Base-by-base conservation (phyloP, 2,888 invertebrate species). In the Sycophila texana region DNA sequence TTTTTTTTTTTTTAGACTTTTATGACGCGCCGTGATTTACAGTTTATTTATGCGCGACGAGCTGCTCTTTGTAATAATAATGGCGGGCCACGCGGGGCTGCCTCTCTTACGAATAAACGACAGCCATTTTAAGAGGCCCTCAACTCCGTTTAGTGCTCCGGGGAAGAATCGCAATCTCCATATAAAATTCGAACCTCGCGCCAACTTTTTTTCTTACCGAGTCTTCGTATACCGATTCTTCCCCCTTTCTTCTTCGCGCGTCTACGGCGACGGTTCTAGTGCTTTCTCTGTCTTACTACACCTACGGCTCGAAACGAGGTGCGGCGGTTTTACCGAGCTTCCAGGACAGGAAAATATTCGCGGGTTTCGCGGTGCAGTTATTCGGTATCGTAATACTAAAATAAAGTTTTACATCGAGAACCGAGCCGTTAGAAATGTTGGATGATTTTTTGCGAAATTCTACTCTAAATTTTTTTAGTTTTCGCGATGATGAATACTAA, bases 61-160 rank as follows among this genome's bases (percentile, higher is more conserved):
- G 84, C 87, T 86, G 84, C 85, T 87, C 89, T 88, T 87, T 86
- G 87, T 86, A 87, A 89, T 88, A 87, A 87, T 86, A 88, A 87
- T 86, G 85, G 51, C 68, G 47, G 61, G 53, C 47, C 18, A 22
- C 10, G 83, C 81, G 63, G 79, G 67, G 87, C 88, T 88, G 87
- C 88, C 85, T 85, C 87, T 86, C 85, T 88, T 88, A 87, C 88
- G 87, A 83, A 87, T 84, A 86, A 89, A 88, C 88, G 87, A 87
- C 88, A 85, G 84, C 85, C 85, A 85, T 87, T 89, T 86, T 86
- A 86, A 86, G 84, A 85, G 86, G 84, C 86, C 85, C 85, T 87
- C 85, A 87, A 86, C 84, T 83, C 85, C 80, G 80, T 87, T 88
- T 86, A 86, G 84, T 86, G 86, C 85, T 82, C 84, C 82, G 83